Percentiles rank a stretch among this genome's conserved stretches.
These are phyloP conservation scores for Apostichopus japonicus DNA, from an alignment of 35 echinoderm and acorn worm genomes.

Conservation along the genomic window DNA sequence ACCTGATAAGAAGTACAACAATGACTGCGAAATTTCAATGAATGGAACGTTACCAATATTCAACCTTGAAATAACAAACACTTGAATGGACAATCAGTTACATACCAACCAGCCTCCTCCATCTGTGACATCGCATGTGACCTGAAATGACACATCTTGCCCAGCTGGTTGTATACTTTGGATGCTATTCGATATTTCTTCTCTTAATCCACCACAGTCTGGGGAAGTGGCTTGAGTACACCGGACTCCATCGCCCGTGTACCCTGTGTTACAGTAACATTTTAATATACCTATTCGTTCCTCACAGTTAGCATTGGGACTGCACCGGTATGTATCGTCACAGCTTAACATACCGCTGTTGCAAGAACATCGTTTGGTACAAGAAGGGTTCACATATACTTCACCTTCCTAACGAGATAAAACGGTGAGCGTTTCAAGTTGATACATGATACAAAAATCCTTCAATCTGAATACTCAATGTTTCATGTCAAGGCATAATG, in stretches of 20 bases:
- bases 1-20: too few relatives aligned
- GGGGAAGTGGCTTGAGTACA: not conserved
- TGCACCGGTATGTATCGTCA: constrained; percentile 5
- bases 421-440: too few relatives aligned
- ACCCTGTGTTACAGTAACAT: not conserved
- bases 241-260: not conserved
- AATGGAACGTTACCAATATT: too few relatives aligned
- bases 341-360: not conserved
- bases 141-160: not conserved
- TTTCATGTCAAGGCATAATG: too few relatives aligned
- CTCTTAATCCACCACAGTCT: not conserved
- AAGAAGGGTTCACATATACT: not conserved
- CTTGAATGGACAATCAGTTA: not conserved
- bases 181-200: not conserved
- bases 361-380: not conserved
- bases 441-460: too few relatives aligned
- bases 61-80: too few relatives aligned
- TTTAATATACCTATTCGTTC: not conserved
- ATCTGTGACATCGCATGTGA: not conserved
- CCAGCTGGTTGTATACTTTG: not conserved
- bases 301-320: not conserved
- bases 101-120: not conserved
- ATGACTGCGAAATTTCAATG: too few relatives aligned
- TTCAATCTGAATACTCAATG: too few relatives aligned
- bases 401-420: not conserved